Base-by-base conservation (phyloP, 1,140 invertebrate species). In the Venturia canescens region DNA sequence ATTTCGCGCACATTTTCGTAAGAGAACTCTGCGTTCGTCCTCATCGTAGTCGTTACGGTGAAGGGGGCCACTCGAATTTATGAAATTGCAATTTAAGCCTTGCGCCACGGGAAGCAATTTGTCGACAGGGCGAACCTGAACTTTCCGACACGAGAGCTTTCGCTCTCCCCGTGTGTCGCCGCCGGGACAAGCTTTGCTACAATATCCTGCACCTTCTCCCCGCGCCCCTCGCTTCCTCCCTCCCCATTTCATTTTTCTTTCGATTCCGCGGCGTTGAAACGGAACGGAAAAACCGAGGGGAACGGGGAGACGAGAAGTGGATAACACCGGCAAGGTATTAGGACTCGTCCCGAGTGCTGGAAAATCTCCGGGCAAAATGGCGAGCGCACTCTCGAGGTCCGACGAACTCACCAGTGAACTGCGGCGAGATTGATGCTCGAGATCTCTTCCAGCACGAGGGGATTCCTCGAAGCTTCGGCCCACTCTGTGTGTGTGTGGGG, bases 71-170 rank as follows among this genome's bases (percentile, higher is more conserved):
- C 80, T 85, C 79, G 83, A 86, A 89, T 88, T 88, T 88, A 87
- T 89, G 86, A 90, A 88, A 89, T 86, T 86, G 85, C 85, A 86
- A 88, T 87, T 88, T 82, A 82, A 86, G 83, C 81, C 81, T 79
- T 80, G 72, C 48, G 83, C 87, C 86, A 83, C 29, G 79, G 84
- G 81, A 83, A 81, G 85, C 80, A 86, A 88, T 87, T 88, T 88
- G 85, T 88, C 85, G 84, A 76, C 66, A 48, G 63, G 21, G 74
- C 29, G 81, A 83, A 79, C 26, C 29, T 23, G 50, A 86, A 86
- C 81, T 84, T 83, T 80, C 85, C 83, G 16, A 18, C n/a, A 23
- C 27, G 31, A 76, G 72, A 76, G 72, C 50, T 76, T 76, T 63
- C 63, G 50, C 53, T 26, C 48, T 23, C 27, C 70, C 11, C 70